Base-by-base conservation (phyloP, 2,113 vertebrate genomes). In the Tyrannus savana region DNA sequence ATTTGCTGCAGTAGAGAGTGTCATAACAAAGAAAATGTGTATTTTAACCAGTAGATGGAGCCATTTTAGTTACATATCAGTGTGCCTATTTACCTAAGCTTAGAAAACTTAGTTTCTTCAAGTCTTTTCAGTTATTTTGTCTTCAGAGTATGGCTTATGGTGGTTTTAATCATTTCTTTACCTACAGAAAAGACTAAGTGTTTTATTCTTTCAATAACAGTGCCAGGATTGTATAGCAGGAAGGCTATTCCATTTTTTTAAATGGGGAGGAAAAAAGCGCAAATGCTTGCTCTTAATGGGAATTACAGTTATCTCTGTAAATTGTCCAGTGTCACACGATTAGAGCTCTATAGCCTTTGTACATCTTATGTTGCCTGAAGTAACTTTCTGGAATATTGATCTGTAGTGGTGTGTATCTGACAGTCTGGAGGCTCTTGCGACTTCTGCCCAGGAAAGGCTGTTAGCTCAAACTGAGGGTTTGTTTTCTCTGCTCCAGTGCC, bases 11-110 rank as follows among this genome's bases (percentile, higher is more conserved):
- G 21, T 63, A 3, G 56, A 30, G 46, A 0, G 3, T 33, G 27
- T 74, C 6, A 1, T 50, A 76, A 28, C 28, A 55, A 42, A 49
- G 11, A 50, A 83, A 59, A 55, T 41, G 10, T 19, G 2, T 89
- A 8, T 88, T 95, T 78, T 78, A 47, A 53, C 95, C 96, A 69
- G 76, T 79, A 96, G 96, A 91, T 96, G 92, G 86, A 94, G 87
- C 90, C 81, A 24, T 60, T 79, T 91, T 21, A 86, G 25, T 74
- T 82, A 71, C 64, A 6, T 71, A 72, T 37, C 28, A 23, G 17
- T 25, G n/a, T 25, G n/a, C 27, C 47, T 78, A 6, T 60, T 91
- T 83, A 41, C 0, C 3, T 50, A 31, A n/a, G 35, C 24, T 66
- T 77, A 28, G 35, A 71, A 68, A 78, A 87, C 50, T 88, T 72